Percentiles rank a stretch among this genome's conserved stretches.
Conservation (phyloP, 2,797 vertebrate genomes). For the Sebastes itinus region DNA sequence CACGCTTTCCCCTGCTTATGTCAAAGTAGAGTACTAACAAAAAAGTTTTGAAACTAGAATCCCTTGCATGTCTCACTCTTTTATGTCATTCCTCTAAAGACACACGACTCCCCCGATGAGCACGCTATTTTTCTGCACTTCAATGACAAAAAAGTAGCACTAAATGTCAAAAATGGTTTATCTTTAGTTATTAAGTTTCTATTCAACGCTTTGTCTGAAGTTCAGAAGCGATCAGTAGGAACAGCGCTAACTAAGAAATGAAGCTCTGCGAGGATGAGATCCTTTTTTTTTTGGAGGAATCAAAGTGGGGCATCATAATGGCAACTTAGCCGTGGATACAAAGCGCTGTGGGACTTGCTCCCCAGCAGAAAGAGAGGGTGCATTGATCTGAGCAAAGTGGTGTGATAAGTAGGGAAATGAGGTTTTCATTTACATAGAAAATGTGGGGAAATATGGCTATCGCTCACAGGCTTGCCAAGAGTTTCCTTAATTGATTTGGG, state of each 20-base stretch:
- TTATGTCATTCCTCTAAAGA: constrained; percentile 8
- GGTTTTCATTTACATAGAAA: constrained; percentile 64
- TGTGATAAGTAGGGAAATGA: constrained; percentile 48
- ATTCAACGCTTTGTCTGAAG: constrained; percentile 41
- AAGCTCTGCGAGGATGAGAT: constrained; percentile 22
- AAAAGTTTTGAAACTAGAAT: constrained; percentile 36
- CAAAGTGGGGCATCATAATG: constrained; percentile 39
- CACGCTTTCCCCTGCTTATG: constrained; percentile 38
- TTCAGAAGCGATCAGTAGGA: constrained; percentile 38
- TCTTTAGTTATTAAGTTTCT: constrained; percentile 39
- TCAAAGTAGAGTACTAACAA: constrained; percentile 43
- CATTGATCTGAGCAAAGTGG: constrained; percentile 51
- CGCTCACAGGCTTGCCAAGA: constrained; percentile 52
- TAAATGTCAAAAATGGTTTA: constrained; percentile 33
- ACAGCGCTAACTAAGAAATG: constrained; percentile 26
- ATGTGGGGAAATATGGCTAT: constrained; percentile 44
- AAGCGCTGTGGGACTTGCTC: constrained; percentile 36
- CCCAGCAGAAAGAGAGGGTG: constrained; percentile 24
- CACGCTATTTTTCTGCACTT: background rate
- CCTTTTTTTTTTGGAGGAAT: constrained; percentile 21
- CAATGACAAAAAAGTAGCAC: constrained; percentile 18
- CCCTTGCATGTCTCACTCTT: background rate
- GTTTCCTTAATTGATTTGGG: constrained; percentile 52
- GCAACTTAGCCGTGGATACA: constrained; percentile 37
- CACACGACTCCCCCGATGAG: background rate